These are phyloP conservation scores for Triops cancriformis DNA, from an alignment of 1,140 invertebrate species.

Conservation along the genomic window DNA sequence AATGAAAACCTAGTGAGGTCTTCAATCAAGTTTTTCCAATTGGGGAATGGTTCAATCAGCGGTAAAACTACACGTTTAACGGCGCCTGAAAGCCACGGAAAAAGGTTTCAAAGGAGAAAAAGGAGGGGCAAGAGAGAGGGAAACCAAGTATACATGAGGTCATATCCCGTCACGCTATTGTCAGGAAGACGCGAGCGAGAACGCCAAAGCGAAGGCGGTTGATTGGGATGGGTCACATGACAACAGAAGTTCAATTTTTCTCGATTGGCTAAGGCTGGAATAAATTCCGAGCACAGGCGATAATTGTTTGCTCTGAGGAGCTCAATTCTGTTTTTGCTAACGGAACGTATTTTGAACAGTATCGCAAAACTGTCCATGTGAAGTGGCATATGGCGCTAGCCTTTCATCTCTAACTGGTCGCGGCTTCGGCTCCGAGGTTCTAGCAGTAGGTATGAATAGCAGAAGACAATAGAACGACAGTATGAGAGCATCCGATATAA, in stretches of 20 bases:
- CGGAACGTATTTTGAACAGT: too few relatives aligned
- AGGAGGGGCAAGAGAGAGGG: constrained; percentile 3
- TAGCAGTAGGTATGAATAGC: too few relatives aligned
- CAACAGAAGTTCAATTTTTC: neutral
- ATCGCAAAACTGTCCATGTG: too few relatives aligned
- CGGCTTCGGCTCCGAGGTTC: too few relatives aligned
- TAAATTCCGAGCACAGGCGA: neutral
- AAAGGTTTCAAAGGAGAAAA: neutral
- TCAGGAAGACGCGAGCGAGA: constrained; percentile 12
- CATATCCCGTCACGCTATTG: constrained; percentile 9
- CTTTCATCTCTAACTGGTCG: too few relatives aligned
- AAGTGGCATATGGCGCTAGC: too few relatives aligned
- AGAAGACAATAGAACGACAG: too few relatives aligned
- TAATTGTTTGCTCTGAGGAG: too few relatives aligned
- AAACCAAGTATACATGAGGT: neutral
- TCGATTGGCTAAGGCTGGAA: neutral
- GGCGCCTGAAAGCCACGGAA: neutral
- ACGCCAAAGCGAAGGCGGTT: constrained; percentile 3
- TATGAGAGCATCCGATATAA: too few relatives aligned
- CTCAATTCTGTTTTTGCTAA: too few relatives aligned
- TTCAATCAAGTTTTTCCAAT: neutral
- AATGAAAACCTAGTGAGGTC: neutral
- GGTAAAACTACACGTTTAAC: neutral
- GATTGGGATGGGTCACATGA: neutral
- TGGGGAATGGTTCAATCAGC: neutral